Evolutionary conservation across 1,140 invertebrate genomes (phyloP).

Genomic region (Drosophila ficusphila): DNA sequence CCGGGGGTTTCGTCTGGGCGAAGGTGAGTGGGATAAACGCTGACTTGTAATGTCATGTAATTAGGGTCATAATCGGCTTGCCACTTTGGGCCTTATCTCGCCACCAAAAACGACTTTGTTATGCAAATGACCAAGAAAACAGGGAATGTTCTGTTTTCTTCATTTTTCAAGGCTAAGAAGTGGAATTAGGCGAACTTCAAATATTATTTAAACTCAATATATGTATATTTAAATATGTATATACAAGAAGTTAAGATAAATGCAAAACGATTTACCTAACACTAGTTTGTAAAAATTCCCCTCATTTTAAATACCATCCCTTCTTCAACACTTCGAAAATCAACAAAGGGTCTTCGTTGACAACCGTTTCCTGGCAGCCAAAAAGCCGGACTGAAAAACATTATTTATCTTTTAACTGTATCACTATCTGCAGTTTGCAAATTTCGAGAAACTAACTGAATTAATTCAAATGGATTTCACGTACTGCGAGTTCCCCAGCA

Average conservation of each 20-base stretch:
- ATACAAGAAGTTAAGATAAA: no score
- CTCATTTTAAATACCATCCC: not conserved
- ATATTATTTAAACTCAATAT: not conserved
- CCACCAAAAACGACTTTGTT: conserved; percentile 59
- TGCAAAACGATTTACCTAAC: no score
- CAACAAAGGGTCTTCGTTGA: conserved; percentile 19
- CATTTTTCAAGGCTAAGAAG: not conserved
- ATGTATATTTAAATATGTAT: not conserved
- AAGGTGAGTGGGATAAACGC: conserved; percentile 54
- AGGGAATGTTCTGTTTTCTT: not conserved
- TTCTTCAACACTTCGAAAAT: not conserved
- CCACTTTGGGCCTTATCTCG: conserved; percentile 55
- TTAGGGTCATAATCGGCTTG: conserved; percentile 79
- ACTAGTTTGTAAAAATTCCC: not conserved
- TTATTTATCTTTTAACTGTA: conserved; percentile 28
- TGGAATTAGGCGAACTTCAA: not conserved
- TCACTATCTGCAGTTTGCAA: not conserved
- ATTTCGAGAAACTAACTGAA: not conserved
- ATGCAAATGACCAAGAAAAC: conserved; percentile 54
- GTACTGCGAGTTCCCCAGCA: conserved; percentile 80
- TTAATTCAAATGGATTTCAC: conserved; percentile 72
- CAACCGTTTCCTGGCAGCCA: conserved; percentile 43
- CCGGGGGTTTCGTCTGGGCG: not conserved
- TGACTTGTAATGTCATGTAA: conserved; percentile 77
- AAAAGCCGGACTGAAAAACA: conserved; percentile 41